These are phyloP conservation scores for Saimiri boliviensis DNA, from an alignment of 2,113 vertebrate genomes.

Conservation along the genomic window DNA sequence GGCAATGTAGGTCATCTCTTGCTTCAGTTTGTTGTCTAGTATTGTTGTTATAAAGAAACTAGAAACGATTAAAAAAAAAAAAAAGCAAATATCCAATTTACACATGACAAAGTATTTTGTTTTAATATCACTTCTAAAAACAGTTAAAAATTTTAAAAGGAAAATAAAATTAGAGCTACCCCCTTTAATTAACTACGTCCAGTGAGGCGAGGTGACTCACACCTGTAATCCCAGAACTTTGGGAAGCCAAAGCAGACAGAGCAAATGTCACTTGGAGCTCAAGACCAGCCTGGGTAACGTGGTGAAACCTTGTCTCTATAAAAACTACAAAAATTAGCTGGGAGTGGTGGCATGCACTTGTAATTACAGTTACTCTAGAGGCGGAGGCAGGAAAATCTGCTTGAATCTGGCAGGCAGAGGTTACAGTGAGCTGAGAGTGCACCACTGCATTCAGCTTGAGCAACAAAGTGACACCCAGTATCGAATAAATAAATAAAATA, in stretches of 20 bases:
- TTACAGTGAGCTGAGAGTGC: background rate
- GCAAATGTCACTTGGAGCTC: background rate
- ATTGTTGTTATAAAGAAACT: slow-evolving; percentile 99
- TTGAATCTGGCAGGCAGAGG: background rate
- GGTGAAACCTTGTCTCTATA: background rate
- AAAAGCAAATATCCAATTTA: slow-evolving; percentile 19
- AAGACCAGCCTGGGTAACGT: background rate
- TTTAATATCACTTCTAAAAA: slow-evolving; percentile 34
- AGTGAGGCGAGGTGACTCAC: background rate
- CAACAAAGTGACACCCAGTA: background rate
- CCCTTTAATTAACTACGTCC: slow-evolving; percentile 24
- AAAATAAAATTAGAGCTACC: background rate
- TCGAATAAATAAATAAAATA: background rate
- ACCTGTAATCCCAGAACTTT: background rate
- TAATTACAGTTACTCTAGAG: background rate
- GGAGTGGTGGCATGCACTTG: background rate
- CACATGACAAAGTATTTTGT: background rate
- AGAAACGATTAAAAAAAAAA: slow-evolving; percentile 5
- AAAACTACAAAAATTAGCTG: background rate
- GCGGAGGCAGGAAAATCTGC: background rate
- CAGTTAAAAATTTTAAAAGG: background rate
- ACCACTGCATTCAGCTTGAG: background rate
- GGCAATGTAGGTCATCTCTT: slow-evolving; percentile 96
- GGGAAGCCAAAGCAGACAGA: background rate
- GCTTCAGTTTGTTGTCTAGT: slow-evolving; percentile 98